phyloP scores from a whole-genome alignment of 2,888 invertebrate genomes.

The Cephalotes varians region DNA sequence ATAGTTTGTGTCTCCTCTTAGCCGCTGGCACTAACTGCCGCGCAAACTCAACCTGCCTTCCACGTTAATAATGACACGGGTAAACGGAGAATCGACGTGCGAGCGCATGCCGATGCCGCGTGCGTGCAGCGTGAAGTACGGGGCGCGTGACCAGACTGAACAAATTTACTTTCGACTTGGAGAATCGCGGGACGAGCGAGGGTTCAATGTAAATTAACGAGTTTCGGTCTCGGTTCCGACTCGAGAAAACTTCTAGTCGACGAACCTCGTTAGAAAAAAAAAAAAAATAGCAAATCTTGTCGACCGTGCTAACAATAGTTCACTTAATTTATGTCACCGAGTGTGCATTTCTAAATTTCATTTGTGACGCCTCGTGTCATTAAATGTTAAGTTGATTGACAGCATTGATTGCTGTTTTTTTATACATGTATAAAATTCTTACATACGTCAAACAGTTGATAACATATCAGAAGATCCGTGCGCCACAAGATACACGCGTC shows the following conservation, averaged over 20 bases:
- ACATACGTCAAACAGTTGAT: neutral
- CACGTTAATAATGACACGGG: conserved; percentile 77
- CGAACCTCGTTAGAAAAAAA: neutral
- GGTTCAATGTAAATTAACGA: conserved; percentile 76
- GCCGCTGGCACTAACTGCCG: conserved; percentile 69
- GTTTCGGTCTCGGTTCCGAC: conserved; percentile 35
- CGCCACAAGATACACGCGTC: conserved; percentile 40
- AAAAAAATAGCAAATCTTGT: neutral
- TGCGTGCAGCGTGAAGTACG: conserved; percentile 60
- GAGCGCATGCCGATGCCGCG: conserved; percentile 52
- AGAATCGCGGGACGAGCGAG: conserved; percentile 61
- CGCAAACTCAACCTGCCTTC: conserved; percentile 72
- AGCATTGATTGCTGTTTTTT: no score
- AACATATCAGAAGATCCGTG: conserved; percentile 25
- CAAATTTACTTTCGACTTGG: conserved; percentile 74
- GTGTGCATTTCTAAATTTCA: neutral
- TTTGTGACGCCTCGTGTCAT: neutral
- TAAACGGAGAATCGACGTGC: conserved; percentile 74
- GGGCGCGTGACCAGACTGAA: conserved; percentile 79
- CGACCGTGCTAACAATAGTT: neutral
- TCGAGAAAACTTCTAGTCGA: neutral
- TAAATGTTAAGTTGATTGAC: neutral
- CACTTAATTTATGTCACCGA: neutral
- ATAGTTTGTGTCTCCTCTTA: conserved; percentile 60
- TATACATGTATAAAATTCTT: neutral